A percentile compares a stretch with the other conserved stretches of the same genome.
Conservation (phyloP, 2,113 vertebrate genomes). For the Regulus satrapa region DNA sequence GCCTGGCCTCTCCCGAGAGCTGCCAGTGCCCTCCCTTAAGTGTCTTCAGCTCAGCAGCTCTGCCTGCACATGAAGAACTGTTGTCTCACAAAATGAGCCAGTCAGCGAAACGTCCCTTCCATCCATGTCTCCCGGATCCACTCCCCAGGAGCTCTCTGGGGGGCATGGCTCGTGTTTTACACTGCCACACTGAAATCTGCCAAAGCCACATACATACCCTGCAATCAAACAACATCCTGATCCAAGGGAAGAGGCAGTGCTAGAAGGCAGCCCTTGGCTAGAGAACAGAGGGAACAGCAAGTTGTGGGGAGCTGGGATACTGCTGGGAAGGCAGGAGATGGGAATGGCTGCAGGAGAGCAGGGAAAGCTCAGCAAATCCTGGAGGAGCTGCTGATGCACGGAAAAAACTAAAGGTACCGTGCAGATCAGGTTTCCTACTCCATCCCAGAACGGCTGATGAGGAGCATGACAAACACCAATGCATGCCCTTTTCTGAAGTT, state of each 20-base stretch:
- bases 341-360: neutral
- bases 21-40: neutral
- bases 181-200: neutral
- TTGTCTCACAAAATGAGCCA: neutral
- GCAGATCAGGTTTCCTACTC: neutral
- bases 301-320: neutral
- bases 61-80: neutral
- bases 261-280: neutral
- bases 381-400: neutral
- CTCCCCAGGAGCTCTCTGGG: neutral
- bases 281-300: neutral
- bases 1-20: neutral
- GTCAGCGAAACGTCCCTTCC: neutral
- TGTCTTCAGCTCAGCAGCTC: neutral
- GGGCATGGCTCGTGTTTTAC: neutral
- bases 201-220: neutral
- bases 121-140: neutral
- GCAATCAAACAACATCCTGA: neutral
- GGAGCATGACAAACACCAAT: neutral
- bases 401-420: neutral
- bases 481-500: neutral
- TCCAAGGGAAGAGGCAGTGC: neutral
- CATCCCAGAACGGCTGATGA: neutral
- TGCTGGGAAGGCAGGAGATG: neutral
- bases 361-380: constrained; percentile 5